phyloP scores from a whole-genome alignment of 2,888 invertebrate genomes.

The Cataglyphis altisquamis region DNA sequence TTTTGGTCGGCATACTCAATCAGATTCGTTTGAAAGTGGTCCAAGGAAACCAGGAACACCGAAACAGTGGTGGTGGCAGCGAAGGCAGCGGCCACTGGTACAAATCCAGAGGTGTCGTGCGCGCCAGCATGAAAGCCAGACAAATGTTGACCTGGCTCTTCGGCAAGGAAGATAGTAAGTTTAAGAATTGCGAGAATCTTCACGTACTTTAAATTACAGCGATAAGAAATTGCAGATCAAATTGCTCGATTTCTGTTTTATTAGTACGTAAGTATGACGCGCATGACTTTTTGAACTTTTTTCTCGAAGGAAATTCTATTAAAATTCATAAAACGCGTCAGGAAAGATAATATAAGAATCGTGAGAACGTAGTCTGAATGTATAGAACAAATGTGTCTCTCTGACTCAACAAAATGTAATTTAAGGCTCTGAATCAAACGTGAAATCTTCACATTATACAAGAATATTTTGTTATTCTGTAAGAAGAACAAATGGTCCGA shows the following conservation, averaged over 20 bases:
- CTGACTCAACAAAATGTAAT: slow-evolving; percentile 22
- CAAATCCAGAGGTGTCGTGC: slow-evolving; percentile 93
- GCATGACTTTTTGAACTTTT: slow-evolving; percentile 1
- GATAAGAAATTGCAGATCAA: slow-evolving; percentile 19
- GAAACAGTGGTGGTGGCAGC: slow-evolving; percentile 72
- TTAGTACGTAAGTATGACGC: slow-evolving; percentile 32
- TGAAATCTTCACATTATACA: background rate
- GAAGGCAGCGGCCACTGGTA: slow-evolving; percentile 91
- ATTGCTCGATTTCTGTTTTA: slow-evolving; percentile 13
- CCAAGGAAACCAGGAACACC: slow-evolving; percentile 88
- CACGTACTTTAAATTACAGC: slow-evolving; percentile 86
- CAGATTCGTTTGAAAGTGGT: slow-evolving; percentile 94
- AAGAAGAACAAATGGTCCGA: slow-evolving; percentile 24
- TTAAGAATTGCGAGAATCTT: slow-evolving; percentile 96
- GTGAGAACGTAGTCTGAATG: slow-evolving; percentile 34
- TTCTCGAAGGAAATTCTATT: slow-evolving; percentile 11
- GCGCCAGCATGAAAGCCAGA: slow-evolving; percentile 95
- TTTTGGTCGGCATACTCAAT: slow-evolving; percentile 96
- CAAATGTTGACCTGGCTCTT: slow-evolving; percentile 97
- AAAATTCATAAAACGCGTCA: slow-evolving; percentile 6
- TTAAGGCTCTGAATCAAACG: slow-evolving; percentile 17
- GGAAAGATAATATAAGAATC: background rate
- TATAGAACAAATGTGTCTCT: slow-evolving; percentile 8
- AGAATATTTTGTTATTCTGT: slow-evolving; percentile 31
- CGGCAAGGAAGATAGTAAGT: slow-evolving; percentile 96